Base-by-base conservation (phyloP, 1,140 invertebrate species). In the Polypedilum vanderplanki region DNA sequence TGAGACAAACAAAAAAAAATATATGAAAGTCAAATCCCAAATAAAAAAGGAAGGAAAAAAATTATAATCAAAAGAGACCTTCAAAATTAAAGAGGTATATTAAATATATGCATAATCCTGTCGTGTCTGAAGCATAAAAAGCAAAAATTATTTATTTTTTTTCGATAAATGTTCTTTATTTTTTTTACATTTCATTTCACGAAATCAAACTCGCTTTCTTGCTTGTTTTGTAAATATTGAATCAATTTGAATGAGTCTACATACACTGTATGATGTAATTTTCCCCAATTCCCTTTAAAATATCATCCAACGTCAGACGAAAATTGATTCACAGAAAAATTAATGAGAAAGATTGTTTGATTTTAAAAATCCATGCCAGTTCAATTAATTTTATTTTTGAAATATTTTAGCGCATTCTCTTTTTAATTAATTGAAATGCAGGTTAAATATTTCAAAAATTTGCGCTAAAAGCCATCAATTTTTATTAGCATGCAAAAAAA, bases 81-180 rank as follows among this genome's bases (percentile, higher is more conserved):
- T 70, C 9, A n/a, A 70, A 70, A 70, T 18, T 18, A 18, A 70
- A 22, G 20, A 70, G 65, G 65, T 70, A 70, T 70, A 70, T 70
- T 20, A 70, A 70, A 70, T 70, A 70, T 70, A 70, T 70, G 17
- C 17, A 70, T 70, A 70, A 20, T 70, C 20, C 65, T 70, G 65
- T 70, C 65, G 20, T 70, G 46, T 70, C 65, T 70, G 65, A 70
- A 70, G 65, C 65, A 70, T 70, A 70, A 70, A 33, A 33, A 33
- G 24, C 20, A 18, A 70, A 70, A 70, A 70, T 70, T 18, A 12
- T 33, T 70, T 18, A 12, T 33, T 57, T 57, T 57, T 46, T 33
- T 9, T 15, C 46, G 46, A 57, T 57, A n/a, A 57, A 57, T 57
- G 46, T 57, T 57, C n/a, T 57, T 57, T 57, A 12, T n/a, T 12